Base-by-base conservation (phyloP, 2,888 invertebrate species). In the Aradus depressus region DNA sequence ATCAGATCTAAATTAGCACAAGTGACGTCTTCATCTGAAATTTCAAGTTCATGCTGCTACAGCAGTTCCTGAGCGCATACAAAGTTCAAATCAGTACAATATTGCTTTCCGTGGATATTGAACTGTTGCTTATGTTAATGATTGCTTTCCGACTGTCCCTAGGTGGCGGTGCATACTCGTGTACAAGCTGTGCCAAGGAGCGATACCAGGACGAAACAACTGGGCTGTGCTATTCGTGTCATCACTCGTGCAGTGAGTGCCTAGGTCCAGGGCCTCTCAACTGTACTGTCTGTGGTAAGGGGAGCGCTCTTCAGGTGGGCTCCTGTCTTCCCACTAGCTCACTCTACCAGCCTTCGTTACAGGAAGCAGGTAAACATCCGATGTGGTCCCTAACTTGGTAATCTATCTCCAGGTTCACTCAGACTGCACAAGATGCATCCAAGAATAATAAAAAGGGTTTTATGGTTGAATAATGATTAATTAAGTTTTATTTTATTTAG, bases 111-210 rank as follows among this genome's bases (percentile, higher is more conserved):
- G n/a, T n/a, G n/a, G n/a, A n/a, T n/a, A n/a, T n/a, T n/a, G n/a
- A n/a, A n/a, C n/a, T n/a, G n/a, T n/a, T n/a, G n/a, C n/a, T n/a
- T n/a, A n/a, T n/a, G n/a, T n/a, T n/a, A n/a, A n/a, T n/a, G n/a
- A n/a, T n/a, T n/a, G n/a, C n/a, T n/a, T n/a, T n/a, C n/a, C 3
- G 6, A n/a, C 12, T 35, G 12, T 32, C 19, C 19, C 2, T 16
- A 56, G 56, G 57, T 31, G 54, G 57, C 21, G 57, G 57, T 23
- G 57, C 54, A 12, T 54, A 57, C 28, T 26, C 53, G 1, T 57
- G 57, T 25, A 57, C 57, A 12, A 52, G 41, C 3, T 57, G 57
- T 25, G 34, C 57, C 2, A 25, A 32, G 14, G 50, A 44, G 25
- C 31, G 57, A 14, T 54, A 54, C 35, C 43, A 44, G 22, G 57